Conservation (phyloP, 2,113 vertebrate genomes). For the Maccullochella peelii region DNA sequence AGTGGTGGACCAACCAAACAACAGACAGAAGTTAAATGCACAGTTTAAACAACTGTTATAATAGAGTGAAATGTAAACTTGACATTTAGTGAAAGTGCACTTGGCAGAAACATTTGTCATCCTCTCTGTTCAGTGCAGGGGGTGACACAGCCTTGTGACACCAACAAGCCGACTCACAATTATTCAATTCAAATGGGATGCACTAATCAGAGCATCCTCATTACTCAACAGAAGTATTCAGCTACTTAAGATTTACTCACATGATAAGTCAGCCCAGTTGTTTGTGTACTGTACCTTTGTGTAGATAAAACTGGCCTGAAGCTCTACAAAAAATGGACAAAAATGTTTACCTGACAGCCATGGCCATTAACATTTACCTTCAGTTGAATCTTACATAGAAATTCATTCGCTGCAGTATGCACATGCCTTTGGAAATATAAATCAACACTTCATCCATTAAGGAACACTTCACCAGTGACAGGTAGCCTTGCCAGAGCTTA, state of each 20-base stretch:
- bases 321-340: neutral
- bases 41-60: neutral
- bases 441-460: conserved; percentile 72
- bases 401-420: conserved; percentile 37
- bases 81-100: conserved; percentile 15
- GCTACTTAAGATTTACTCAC: neutral
- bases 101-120: conserved; percentile 16
- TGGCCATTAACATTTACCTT: conserved; percentile 55
- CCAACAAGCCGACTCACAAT: neutral
- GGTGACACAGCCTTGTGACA: neutral
- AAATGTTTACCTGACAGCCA: conserved; percentile 42
- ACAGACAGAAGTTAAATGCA: neutral
- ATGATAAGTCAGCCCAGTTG: neutral
- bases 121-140: neutral
- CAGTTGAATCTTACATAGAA: conserved; percentile 30
- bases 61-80: neutral
- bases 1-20: neutral
- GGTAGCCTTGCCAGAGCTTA: conserved; percentile 58
- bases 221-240: neutral
- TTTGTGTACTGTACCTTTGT: conserved; percentile 7
- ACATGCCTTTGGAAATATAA: conserved; percentile 62
- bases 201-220: neutral
- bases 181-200: conserved; percentile 8
- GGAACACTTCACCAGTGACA: conserved; percentile 67
- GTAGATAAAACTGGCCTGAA: neutral